These are phyloP conservation scores for Zaprionus lineosus DNA, from an alignment of 2,888 invertebrate species.

Conservation along the genomic window DNA sequence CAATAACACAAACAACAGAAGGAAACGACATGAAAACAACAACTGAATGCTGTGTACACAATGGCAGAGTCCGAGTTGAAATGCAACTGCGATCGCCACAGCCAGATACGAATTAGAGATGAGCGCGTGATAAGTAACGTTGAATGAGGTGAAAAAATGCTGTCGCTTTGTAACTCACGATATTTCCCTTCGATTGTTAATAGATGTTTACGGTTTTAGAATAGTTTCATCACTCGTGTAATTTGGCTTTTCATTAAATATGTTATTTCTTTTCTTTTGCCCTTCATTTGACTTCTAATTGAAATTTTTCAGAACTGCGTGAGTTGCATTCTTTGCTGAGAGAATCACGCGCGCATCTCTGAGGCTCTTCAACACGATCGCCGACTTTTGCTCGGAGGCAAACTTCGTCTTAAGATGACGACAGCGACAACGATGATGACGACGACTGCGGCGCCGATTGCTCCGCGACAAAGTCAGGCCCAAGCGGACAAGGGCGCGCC, in stretches of 20 bases:
- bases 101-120: slow-evolving; percentile 38
- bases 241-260: too few relatives aligned
- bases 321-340: not conserved
- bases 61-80: slow-evolving; percentile 19
- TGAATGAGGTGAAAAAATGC: not conserved
- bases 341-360: slow-evolving; percentile 30
- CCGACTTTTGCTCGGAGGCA: slow-evolving; percentile 26
- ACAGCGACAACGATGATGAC: slow-evolving; percentile 9
- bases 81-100: slow-evolving; percentile 35
- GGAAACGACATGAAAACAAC: slow-evolving; percentile 20
- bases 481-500: slow-evolving; percentile 55
- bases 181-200: not conserved
- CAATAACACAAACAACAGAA: slow-evolving; percentile 50
- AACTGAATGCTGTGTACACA: slow-evolving; percentile 35
- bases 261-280: too few relatives aligned
- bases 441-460: slow-evolving; percentile 18
- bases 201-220: too few relatives aligned
- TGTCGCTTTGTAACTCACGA: not conserved
- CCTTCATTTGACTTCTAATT: too few relatives aligned
- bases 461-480: slow-evolving; percentile 3
- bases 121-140: not conserved
- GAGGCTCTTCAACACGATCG: slow-evolving; percentile 21
- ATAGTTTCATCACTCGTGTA: too few relatives aligned
- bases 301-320: too few relatives aligned
- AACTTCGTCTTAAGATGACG: slow-evolving; percentile 16